Evolutionary conservation across 2,113 vertebrate genomes (phyloP).

Genomic region (Protomyctophum bolini): DNA sequence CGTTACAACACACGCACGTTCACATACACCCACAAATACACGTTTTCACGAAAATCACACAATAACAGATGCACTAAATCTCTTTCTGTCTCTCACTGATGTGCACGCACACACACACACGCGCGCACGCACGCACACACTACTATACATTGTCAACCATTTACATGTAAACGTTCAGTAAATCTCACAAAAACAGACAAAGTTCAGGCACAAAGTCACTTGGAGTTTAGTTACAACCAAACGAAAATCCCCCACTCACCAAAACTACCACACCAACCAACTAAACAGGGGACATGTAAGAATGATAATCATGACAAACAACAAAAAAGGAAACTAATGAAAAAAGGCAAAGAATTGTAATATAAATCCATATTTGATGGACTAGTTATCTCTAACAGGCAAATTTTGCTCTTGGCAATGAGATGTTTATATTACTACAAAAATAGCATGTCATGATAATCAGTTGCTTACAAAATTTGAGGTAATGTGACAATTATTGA

Average conservation of each 20-base stretch:
- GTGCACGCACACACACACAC: not conserved
- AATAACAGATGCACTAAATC: conserved; percentile 29
- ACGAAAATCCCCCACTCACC: conserved; percentile 71
- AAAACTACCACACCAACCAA: conserved; percentile 81
- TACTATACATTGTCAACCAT: conserved; percentile 32
- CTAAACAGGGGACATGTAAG: conserved; percentile 79
- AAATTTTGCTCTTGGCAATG: conserved; percentile 43
- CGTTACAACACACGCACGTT: conserved; percentile 27
- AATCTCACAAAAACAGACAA: conserved; percentile 72
- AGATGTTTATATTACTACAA: conserved; percentile 38
- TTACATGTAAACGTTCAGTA: conserved; percentile 45
- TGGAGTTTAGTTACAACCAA: conserved; percentile 72
- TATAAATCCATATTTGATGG: conserved; percentile 49
- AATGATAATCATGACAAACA: conserved; percentile 82
- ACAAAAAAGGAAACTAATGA: conserved; percentile 70
- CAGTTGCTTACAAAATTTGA: conserved; percentile 75
- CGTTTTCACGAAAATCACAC: conserved; percentile 22
- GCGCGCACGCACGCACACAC: conserved; percentile 18
- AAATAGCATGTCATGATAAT: conserved; percentile 75
- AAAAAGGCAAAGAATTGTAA: conserved; percentile 57
- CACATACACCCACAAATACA: not conserved
- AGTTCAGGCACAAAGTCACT: conserved; percentile 79
- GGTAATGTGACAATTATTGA: conserved; percentile 78
- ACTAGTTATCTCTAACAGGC: conserved; percentile 13
- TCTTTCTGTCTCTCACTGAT: not conserved